Evolutionary conservation across 2,797 vertebrate species (phyloP).

Genomic region (Schizopygopsis pylzovi): DNA sequence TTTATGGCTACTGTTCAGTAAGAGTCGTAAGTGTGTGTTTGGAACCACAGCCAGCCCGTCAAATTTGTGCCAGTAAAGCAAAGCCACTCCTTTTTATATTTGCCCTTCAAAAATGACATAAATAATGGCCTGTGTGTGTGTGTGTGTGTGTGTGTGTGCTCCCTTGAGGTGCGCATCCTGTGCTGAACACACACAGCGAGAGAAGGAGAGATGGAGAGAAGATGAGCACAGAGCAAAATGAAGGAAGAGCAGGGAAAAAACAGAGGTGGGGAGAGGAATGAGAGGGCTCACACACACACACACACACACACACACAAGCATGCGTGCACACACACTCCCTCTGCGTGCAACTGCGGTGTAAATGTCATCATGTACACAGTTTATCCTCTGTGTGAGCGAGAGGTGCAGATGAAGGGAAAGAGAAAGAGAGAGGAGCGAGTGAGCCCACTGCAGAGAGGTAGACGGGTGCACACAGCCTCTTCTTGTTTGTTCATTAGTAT

Average conservation of each 20-base stretch:
- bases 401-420: slow-evolving; percentile 69
- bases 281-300: slow-evolving; percentile 54
- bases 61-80: slow-evolving; percentile 57
- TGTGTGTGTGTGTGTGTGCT: slow-evolving; percentile 47
- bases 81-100: slow-evolving; percentile 61
- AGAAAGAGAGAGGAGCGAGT: slow-evolving; percentile 62
- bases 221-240: slow-evolving; percentile 52
- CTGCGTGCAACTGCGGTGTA: slow-evolving; percentile 65
- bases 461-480: slow-evolving; percentile 54
- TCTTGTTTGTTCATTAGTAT: slow-evolving; percentile 66
- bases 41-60: slow-evolving; percentile 20
- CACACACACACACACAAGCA: slow-evolving; percentile 38
- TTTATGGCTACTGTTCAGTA: slow-evolving; percentile 14
- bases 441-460: slow-evolving; percentile 56
- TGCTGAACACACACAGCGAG: slow-evolving; percentile 60
- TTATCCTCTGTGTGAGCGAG: slow-evolving; percentile 63
- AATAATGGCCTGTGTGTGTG: slow-evolving; percentile 60
- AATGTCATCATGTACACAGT: slow-evolving; percentile 68
- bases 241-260: slow-evolving; percentile 54
- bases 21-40: slow-evolving; percentile 48
- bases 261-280: slow-evolving; percentile 67
- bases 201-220: slow-evolving; percentile 53
- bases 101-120: slow-evolving; percentile 65
- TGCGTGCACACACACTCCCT: slow-evolving; percentile 43
- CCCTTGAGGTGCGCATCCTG: slow-evolving; percentile 63